These are phyloP conservation scores for Clarias magur DNA, from an alignment of 2,113 vertebrate species.

Conservation along the genomic window DNA sequence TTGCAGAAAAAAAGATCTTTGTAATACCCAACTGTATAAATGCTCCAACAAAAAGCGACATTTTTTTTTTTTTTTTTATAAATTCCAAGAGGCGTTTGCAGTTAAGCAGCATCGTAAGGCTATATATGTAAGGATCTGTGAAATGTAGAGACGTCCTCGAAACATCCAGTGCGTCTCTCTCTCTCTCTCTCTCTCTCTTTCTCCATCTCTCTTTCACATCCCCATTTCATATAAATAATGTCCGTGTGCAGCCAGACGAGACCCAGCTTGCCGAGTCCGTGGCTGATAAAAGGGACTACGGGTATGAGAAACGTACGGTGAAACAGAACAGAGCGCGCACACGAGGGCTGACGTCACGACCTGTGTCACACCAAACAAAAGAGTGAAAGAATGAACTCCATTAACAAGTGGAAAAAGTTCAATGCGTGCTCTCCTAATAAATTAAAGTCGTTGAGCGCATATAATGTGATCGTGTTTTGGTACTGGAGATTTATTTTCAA, in stretches of 20 bases:
- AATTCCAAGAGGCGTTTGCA: constrained; percentile 57
- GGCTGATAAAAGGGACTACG: constrained; percentile 15
- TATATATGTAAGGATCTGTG: constrained; percentile 52
- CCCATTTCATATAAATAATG: constrained; percentile 52
- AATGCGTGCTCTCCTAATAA: constrained; percentile 8
- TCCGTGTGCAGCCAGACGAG: constrained; percentile 37
- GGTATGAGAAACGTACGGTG: constrained; percentile 12
- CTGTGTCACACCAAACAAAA: neutral
- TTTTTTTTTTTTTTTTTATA: constrained; percentile 19
- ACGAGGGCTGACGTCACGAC: constrained; percentile 8
- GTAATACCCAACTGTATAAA: constrained; percentile 59
- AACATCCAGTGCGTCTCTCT: constrained; percentile 38
- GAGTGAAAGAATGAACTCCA: neutral
- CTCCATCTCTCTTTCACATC: constrained; percentile 5
- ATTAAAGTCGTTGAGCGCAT: constrained; percentile 1
- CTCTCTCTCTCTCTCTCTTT: constrained; percentile 25
- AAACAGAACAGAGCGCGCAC: neutral
- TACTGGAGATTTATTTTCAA: constrained; percentile 17
- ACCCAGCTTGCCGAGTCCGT: constrained; percentile 35
- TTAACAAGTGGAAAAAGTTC: neutral
- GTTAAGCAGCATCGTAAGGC: constrained; percentile 64
- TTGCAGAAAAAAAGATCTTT: constrained; percentile 47
- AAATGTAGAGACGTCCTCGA: constrained; percentile 42
- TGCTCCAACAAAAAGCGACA: constrained; percentile 56
- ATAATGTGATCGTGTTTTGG: constrained; percentile 12